Base-by-base conservation (phyloP, 2,888 invertebrate species). In the Heterodera filipjevi region DNA sequence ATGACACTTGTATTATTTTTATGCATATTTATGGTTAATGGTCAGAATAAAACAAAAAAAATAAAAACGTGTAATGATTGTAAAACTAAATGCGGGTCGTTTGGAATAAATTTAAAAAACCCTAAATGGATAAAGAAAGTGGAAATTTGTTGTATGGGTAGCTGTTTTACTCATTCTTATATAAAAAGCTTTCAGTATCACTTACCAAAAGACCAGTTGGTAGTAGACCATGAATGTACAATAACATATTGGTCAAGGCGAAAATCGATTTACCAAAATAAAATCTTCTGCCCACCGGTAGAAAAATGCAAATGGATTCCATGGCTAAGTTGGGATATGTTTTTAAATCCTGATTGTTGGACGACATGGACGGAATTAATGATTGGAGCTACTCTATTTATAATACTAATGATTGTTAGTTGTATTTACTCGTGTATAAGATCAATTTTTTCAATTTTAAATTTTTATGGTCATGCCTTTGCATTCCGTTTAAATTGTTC, bases 101-200 rank as follows among this genome's bases (percentile, higher is more conserved):
- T 32, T 32, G 72, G 72, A 19, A 72, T 39, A 1, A n/a, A 16
- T 39, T 35, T 22, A 6, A 8, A 32, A 53, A 53, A 19, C 8
- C 32, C 72, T 1, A 8, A 35, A 22, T 19, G 32, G 19, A 72
- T 71, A 12, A 33, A 71, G 12, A 71, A 71, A 19, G 14, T 12
- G 71, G 30, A 71, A n/a, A 71, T 71, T 27, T 71, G 71, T 33
- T 71, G 71, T 33, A 71, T 27, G 30, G 71, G 71, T 5, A 27
- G 14, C 5, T 71, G 71, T 33, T 49, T 30, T 16, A 71, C 71
- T 14, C 16, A 71, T 33, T 16, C 33, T 2, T 53, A 27, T 32
- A 32, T 39, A 30, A 35, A 22, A n/a, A n/a, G 32, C 30, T 22
- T 39, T 3, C 14, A 35, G 19, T 72, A 19, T 22, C 30, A 72